Evolutionary conservation across 2,113 vertebrate genomes (phyloP), one percentile per base, ranked within the genome.

Genomic region (Pitta sordida): DNA sequence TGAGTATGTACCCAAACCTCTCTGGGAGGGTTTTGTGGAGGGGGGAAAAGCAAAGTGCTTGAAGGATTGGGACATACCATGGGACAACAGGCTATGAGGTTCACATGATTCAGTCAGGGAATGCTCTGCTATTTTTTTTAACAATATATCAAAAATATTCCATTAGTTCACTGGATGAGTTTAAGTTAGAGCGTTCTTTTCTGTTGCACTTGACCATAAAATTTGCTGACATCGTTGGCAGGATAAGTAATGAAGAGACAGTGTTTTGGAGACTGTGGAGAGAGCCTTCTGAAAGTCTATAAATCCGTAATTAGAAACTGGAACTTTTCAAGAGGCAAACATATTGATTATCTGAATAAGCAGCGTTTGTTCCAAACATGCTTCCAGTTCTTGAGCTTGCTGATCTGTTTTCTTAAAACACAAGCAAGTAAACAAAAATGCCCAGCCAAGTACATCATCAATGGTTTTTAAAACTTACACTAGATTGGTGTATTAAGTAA

Each of bases 1-100:
- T 98, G 79, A 98, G 99, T 99, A 98, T 48, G 98, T 97, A 74
- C 48, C 71, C 12, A 3, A 2, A 16, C 12, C 15, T 17, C 52
- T 7, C 49, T 15, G 11, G 58, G 18, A 26, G 46, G 22, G 37
- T 24, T 29, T 3, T 7, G 18, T n/a, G 24, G 36, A 22, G 20
- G 32, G 39, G 29, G 48, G 13, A 22, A 46, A 37, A 36, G 29
- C 29, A 36, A 29, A 34, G 11, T 7, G 9, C 6, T 4, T 12
- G 20, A 51, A 55, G 65, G 41, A 17, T 0, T 49, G 62, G 79
- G 39, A 26, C 24, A 11, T 2, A 3, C 16, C 6, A 1, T 3
- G 34, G 39, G 46, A 0, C 44, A 37, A 8, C 1, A 12, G 44
- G 8, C 52, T 27, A 1, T 6, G 16, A 23, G 2, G 3, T 15